These are phyloP conservation scores for Bursaphelenchus okinawaensis DNA, from an alignment of 2,888 invertebrate species.

Conservation along the genomic window DNA sequence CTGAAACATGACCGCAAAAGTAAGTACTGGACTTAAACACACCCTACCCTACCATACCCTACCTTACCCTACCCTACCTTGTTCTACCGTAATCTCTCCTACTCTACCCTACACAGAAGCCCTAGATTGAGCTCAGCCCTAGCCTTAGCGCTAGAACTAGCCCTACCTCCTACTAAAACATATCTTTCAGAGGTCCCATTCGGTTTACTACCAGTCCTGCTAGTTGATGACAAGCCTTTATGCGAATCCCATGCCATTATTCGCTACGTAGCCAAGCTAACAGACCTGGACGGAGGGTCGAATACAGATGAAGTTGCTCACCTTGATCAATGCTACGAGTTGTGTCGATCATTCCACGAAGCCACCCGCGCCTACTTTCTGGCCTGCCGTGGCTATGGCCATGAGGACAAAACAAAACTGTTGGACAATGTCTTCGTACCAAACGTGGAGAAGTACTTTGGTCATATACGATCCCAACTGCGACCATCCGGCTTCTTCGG, in stretches of 20 bases:
- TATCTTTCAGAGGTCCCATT: neutral
- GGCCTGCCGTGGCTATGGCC: neutral
- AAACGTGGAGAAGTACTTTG: neutral
- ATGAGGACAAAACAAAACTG: neutral
- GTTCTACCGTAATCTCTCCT: too few relatives aligned
- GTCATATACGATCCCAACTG: neutral
- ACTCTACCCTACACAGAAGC: too few relatives aligned
- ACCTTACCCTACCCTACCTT: too few relatives aligned
- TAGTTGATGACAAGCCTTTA: slow-evolving; percentile 5
- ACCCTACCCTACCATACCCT: too few relatives aligned
- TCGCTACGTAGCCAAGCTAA: slow-evolving; percentile 10
- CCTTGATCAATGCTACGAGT: neutral
- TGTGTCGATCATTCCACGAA: neutral
- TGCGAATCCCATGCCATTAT: slow-evolving; percentile 13
- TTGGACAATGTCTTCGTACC: neutral
- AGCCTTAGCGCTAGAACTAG: too few relatives aligned
- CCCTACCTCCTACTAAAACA: too few relatives aligned
- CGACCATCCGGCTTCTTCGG: neutral
- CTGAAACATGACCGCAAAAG: neutral
- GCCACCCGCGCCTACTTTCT: neutral
- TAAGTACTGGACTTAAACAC: neutral
- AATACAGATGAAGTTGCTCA: neutral
- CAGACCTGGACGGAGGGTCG: neutral
- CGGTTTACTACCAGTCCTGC: slow-evolving; percentile 13
- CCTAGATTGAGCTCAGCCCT: too few relatives aligned